Percentiles rank a stretch among this genome's conserved stretches.
Conservation (phyloP, 2,113 vertebrate species). For the Podilymbus podiceps region DNA sequence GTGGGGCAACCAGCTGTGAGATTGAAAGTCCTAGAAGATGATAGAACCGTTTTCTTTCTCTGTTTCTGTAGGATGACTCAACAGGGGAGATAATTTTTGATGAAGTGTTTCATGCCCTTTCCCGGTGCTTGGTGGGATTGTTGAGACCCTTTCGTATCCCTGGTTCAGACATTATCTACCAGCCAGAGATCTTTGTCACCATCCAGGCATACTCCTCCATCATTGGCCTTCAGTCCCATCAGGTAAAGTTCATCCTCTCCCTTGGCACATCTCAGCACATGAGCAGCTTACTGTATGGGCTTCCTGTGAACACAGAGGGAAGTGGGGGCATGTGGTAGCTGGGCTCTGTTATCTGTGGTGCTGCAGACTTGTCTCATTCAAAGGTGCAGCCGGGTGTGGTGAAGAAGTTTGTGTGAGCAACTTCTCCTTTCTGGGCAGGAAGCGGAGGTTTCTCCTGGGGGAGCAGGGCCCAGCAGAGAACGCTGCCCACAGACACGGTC, state of each 20-base stretch:
- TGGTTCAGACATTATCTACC: slow-evolving; percentile 87
- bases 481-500: rapidly evolving
- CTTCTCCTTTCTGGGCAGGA: slow-evolving; percentile 10
- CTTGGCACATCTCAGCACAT: rapidly evolving
- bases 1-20: background rate
- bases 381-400: rapidly evolving
- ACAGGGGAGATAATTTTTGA: slow-evolving; percentile 97
- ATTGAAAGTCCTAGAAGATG: background rate
- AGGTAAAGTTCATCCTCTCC: slow-evolving; percentile 75
- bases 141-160: slow-evolving; percentile 89
- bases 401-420: background rate
- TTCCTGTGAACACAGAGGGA: background rate
- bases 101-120: slow-evolving; percentile 93
- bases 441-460: background rate
- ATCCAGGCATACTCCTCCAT: slow-evolving; percentile 96
- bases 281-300: rapidly evolving
- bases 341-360: background rate
- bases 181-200: slow-evolving; percentile 94
- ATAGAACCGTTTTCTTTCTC: background rate
- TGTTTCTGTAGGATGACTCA: slow-evolving; percentile 87
- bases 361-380: background rate
- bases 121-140: slow-evolving; percentile 87
- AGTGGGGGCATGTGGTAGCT: rapidly evolving
- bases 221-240: slow-evolving; percentile 91
- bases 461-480: background rate